These are phyloP conservation scores for Berghia stephanieae DNA, from an alignment of 1,140 invertebrate species.

Conservation along the genomic window DNA sequence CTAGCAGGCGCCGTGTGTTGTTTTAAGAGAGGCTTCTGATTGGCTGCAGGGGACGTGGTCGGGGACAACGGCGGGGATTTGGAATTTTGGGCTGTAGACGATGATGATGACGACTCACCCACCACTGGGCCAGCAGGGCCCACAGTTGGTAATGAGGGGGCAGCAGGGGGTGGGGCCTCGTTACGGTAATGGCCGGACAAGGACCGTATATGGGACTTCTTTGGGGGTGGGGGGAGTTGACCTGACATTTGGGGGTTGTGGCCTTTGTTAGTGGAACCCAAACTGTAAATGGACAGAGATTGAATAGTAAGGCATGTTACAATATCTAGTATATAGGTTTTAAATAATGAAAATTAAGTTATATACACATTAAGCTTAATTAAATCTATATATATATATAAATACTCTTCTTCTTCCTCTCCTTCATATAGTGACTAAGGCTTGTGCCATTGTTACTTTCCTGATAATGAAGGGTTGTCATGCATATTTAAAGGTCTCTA, in stretches of 20 bases:
- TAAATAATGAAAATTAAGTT: too few species aligned
- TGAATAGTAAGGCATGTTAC: too few species aligned
- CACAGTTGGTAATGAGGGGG: constrained; percentile 28
- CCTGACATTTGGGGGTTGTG: constrained; percentile 39
- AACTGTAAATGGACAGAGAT: too few species aligned
- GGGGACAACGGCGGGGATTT: constrained; percentile 55
- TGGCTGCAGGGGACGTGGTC: constrained; percentile 44
- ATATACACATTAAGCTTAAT: too few species aligned
- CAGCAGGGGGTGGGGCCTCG: constrained; percentile 42
- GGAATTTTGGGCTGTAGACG: constrained; percentile 39
- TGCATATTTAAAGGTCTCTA: too few species aligned
- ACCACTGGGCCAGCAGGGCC: background rate
- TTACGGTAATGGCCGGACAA: constrained; percentile 59
- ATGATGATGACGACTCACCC: background rate
- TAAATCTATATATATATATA: too few species aligned
- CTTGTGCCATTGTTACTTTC: too few species aligned
- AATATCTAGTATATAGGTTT: too few species aligned
- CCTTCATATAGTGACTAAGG: too few species aligned
- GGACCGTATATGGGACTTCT: constrained; percentile 58
- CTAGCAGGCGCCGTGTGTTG: constrained; percentile 45
- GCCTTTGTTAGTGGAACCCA: too few species aligned
- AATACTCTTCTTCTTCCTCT: too few species aligned
- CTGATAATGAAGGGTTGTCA: too few species aligned
- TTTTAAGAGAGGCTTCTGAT: constrained; percentile 31
- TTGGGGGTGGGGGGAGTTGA: constrained; percentile 59